A percentile compares a stretch with the other conserved stretches of the same genome.
These are phyloP conservation scores for Helicoverpa zea DNA, from an alignment of 1,140 invertebrate genomes.

Conservation along the genomic window DNA sequence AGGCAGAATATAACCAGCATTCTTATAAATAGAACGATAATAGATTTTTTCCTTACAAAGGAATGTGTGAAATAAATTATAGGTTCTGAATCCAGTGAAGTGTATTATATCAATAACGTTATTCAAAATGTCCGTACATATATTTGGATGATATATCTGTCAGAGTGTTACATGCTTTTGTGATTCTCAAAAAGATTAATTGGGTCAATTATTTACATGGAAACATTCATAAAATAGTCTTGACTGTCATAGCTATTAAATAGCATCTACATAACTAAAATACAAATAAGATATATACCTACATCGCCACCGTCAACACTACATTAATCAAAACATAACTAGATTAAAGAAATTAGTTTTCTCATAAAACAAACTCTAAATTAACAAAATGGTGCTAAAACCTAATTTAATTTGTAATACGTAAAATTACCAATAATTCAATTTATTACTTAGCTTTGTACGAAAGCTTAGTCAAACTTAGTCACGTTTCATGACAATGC, in stretches of 20 bases:
- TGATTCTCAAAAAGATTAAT: no score
- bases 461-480: conserved; percentile 17
- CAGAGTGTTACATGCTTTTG: no score
- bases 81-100: not conserved
- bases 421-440: conserved; percentile 17
- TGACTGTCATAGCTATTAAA: no score
- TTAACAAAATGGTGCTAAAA: not conserved
- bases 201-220: no score
- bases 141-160: not conserved
- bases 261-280: no score
- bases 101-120: not conserved
- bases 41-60: conserved; percentile 11
- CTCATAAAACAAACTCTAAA: not conserved
- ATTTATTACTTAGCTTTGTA: not conserved
- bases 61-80: conserved; percentile 5
- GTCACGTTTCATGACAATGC: not conserved
- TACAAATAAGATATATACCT: no score
- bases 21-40: conserved; percentile 5
- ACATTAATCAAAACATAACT: no score
- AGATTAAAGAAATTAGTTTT: no score
- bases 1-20: not conserved
- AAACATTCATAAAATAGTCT: no score
- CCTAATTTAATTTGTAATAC: not conserved
- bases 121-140: not conserved
- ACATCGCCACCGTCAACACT: no score